Evolutionary conservation across 2,113 vertebrate genomes (phyloP).

Genomic region (Hippopotamus amphibius): DNA sequence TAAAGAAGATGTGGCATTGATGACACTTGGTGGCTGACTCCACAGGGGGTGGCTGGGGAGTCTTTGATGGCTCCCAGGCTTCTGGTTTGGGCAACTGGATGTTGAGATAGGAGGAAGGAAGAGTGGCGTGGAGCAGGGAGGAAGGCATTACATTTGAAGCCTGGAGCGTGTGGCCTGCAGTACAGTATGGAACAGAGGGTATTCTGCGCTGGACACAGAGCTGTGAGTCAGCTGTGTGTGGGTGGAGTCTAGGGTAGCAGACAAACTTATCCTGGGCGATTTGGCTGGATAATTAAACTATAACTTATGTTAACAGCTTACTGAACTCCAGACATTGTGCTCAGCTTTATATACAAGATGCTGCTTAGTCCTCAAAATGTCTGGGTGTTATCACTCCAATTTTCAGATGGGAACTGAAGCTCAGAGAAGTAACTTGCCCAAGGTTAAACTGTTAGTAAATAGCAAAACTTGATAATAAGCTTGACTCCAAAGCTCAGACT

Average conservation of each 20-base stretch:
- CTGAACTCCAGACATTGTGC: neutral
- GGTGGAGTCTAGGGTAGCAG: neutral
- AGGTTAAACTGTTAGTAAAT: neutral
- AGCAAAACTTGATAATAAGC: conserved; percentile 10
- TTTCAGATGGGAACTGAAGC: conserved; percentile 22
- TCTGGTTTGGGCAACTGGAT: neutral
- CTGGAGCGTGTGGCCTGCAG: neutral
- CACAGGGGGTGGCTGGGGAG: neutral
- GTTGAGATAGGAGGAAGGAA: neutral
- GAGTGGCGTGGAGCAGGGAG: neutral
- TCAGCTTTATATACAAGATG: neutral
- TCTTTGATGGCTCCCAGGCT: conserved; percentile 10
- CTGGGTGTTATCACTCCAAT: neutral
- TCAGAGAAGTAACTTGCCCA: neutral
- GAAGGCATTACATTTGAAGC: neutral
- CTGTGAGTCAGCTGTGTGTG: neutral
- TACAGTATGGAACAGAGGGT: neutral
- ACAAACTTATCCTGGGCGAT: neutral
- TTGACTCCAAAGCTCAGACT: conserved; percentile 18
- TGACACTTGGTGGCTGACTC: neutral
- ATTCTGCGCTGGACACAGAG: neutral
- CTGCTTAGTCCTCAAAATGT: neutral
- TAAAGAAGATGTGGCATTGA: neutral
- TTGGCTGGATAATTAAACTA: neutral
- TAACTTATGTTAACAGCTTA: neutral